Evolutionary conservation across 2,113 vertebrate genomes (phyloP), one percentile per base, ranked within the genome.

Genomic region (Cebidichthys violaceus): DNA sequence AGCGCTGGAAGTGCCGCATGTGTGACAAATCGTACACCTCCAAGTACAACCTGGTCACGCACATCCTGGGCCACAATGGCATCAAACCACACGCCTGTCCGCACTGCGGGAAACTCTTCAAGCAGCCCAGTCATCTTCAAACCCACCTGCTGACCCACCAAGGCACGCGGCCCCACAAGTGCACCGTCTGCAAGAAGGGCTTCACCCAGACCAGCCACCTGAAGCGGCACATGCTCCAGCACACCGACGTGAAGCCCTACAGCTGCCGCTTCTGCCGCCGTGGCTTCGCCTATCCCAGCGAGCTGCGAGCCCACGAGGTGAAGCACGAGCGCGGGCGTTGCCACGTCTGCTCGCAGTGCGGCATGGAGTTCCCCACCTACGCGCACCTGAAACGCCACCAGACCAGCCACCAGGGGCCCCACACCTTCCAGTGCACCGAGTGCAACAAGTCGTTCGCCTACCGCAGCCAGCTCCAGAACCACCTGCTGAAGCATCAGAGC

Each of bases 161-260:
- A 91, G 98, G 98, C 78, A 98, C 97, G 0, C 95, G 98, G 89
- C 98, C 98, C 0, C 98, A 99, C 96, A 99, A 99, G 92, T 99
- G 98, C 88, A 95, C 96, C 72, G 97, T 98, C 68, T 99, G 98
- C 94, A 95, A 97, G 92, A 98, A 99, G 77, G 98, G 97, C 84
- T 99, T 99, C 94, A 99, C 98, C 0, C 98, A 99, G 96, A 99
- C 98, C 91, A 99, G 98, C 95, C 98, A 99, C 96, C 96, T 99
- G 91, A 99, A 99, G 94, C 95, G 98, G 13, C 98, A 99, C 96
- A 99, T 99, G 98, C 96, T 99, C 79, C 96, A 99, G 75, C 98
- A 99, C 95, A 96, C 95, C 0, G 98, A 99, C 88, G 95, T 98
- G 89, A 99, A 99, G 90, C 97, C 98, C 68, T 99, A 99, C 94